Evolutionary conservation across 1,140 invertebrate species (phyloP).

Genomic region (Halesus radiatus): DNA sequence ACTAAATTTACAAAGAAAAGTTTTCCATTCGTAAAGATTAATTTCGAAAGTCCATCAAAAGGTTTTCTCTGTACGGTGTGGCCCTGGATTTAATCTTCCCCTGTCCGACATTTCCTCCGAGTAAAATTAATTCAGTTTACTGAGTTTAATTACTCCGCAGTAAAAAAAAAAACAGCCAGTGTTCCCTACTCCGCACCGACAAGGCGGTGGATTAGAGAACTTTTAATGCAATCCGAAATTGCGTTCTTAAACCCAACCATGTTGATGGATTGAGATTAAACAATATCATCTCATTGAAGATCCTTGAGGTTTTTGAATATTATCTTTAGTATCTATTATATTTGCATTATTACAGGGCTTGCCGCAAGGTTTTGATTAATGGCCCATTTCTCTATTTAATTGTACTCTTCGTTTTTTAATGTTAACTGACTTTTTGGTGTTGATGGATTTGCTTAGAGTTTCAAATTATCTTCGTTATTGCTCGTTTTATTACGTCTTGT

Average conservation of each 20-base stretch:
- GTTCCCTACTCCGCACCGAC: constrained; percentile 20
- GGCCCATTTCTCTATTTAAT: no score
- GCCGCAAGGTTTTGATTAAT: no score
- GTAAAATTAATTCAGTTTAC: constrained; percentile 50
- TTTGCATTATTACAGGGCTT: no score
- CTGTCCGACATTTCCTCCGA: constrained; percentile 4
- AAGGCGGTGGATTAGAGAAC: constrained; percentile 26
- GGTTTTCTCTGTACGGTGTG: no score
- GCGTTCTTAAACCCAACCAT: constrained; percentile 2
- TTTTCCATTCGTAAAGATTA: no score
- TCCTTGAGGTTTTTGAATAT: background rate
- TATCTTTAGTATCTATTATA: background rate
- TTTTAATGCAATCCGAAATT: constrained; percentile 37
- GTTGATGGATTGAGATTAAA: background rate
- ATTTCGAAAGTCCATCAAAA: no score
- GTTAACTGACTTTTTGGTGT: no score
- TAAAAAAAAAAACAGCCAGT: constrained; percentile 45
- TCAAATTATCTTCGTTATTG: no score
- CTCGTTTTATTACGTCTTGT: no score
- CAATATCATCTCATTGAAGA: background rate
- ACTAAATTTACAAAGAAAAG: no score
- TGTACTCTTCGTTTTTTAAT: no score
- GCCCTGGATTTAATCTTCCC: background rate
- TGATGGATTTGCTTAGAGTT: no score
- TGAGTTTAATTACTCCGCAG: constrained; percentile 49